Percentiles rank a stretch among this genome's conserved stretches.
These are phyloP conservation scores for Andricus quercusramuli DNA, from an alignment of 2,888 invertebrate genomes.

Conservation along the genomic window DNA sequence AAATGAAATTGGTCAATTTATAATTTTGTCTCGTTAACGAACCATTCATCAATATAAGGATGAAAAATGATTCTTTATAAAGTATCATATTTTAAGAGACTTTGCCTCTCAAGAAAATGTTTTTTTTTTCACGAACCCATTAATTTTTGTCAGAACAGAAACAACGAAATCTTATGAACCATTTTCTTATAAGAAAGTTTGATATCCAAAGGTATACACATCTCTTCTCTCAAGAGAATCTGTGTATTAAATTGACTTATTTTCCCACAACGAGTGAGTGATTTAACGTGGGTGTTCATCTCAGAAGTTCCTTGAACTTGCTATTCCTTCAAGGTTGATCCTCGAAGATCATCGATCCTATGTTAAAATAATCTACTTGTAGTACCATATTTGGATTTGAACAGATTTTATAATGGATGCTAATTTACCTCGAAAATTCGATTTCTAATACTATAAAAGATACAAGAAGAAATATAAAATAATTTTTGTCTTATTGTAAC, in stretches of 20 bases:
- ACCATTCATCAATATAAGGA: neutral
- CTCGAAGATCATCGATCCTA: slow-evolving; percentile 34
- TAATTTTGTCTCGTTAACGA: neutral
- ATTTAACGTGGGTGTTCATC: slow-evolving; percentile 33
- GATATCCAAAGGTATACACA: neutral
- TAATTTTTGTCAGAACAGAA: neutral
- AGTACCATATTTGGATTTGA: neutral
- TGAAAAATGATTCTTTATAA: neutral
- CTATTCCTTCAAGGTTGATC: slow-evolving; percentile 35
- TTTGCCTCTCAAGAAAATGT: neutral
- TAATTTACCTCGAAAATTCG: neutral
- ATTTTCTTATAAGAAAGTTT: neutral
- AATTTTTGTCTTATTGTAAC: no score
- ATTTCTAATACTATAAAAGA: neutral
- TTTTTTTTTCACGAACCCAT: neutral
- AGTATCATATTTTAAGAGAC: neutral
- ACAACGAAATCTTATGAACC: neutral
- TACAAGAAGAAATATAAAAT: neutral
- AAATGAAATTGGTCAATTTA: no score
- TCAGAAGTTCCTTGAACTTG: slow-evolving; percentile 41
- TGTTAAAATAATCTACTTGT: slow-evolving; percentile 2
- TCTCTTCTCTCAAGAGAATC: neutral
- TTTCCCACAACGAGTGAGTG: slow-evolving; percentile 16
- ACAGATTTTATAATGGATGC: neutral
- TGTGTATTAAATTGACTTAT: slow-evolving; percentile 17